Conservation (phyloP, 2,797 vertebrate species). For the Centroberyx gerrardi region DNA sequence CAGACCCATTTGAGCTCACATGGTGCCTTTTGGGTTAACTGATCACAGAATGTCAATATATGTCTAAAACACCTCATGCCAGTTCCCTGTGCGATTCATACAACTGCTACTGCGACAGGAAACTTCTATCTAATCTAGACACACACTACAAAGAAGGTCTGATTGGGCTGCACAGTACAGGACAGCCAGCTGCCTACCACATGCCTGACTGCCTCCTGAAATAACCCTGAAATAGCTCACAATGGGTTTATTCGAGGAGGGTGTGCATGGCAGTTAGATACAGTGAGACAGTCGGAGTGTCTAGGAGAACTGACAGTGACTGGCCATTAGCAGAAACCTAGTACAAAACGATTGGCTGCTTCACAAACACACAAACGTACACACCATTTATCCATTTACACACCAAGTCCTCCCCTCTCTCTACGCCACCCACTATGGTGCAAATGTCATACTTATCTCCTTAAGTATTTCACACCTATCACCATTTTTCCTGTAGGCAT, state of each 20-base stretch:
- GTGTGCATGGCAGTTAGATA: no score
- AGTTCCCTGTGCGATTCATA: background rate
- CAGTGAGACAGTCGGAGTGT: slow-evolving; percentile 5
- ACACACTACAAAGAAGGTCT: background rate
- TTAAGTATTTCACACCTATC: no score
- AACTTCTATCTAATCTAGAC: background rate
- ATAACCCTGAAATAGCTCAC: slow-evolving; percentile 7
- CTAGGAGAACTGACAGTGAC: background rate
- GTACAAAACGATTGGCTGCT: no score
- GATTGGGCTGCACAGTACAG: background rate
- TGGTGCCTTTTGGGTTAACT: background rate
- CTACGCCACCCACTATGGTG: no score
- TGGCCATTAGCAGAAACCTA: background rate
- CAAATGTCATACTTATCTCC: no score
- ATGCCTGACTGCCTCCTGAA: slow-evolving; percentile 5
- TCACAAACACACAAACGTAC: no score
- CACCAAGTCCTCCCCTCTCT: no score
- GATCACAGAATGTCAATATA: background rate
- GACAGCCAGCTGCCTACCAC: background rate
- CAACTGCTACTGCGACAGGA: background rate
- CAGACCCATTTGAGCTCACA: background rate
- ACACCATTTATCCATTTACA: no score
- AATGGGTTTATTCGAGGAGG: background rate
- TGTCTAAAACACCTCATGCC: background rate
- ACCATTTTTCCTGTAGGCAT: no score